Evolutionary conservation across 1,140 invertebrate genomes (phyloP), one percentile per base, ranked within the genome.

Genomic region (Drosophila nigromelanica): DNA sequence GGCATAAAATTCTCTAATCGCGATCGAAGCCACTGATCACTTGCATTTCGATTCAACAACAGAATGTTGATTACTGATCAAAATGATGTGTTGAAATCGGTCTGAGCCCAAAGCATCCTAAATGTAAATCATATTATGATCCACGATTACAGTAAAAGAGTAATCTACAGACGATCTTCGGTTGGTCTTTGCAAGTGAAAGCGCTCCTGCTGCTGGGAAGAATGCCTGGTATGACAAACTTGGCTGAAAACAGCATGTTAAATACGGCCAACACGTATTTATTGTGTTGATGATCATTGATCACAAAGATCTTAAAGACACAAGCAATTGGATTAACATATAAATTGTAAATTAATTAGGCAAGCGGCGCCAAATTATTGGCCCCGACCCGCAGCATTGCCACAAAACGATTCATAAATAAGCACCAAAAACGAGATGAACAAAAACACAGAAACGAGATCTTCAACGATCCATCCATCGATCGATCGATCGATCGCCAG

Each of bases 311-410:
- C 35, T 61, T 35, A 52, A 68, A 77, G 66, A 68, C 12, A 58
- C 54, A 72, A 50, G 48, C 81, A 86, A 74, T 76, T 82, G 71
- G 71, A 86, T 86, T 87, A 86, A 78, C 81, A 86, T 87, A 87
- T 86, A 87, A 86, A 87, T 86, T 80, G 81, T 81, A 76, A 87
- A 87, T 87, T 87, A 87, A 87, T 87, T 83, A 89, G 79, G 55
- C 79, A 62, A 81, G 70, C 69, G 82, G 82, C 82, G 82, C 82
- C 82, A 76, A 75, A 83, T 87, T 87, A 79, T 82, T 52, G 64
- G 62, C 73, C 43, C 67, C 52, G 43, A 71, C 68, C 72, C 71
- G 66, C 59, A 73, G 70, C 55, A 72, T 67, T 35, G 47, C 50
- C 55, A 47, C 27, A 83, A 73, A 66, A 50, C 67, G 58, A 67